phyloP scores from a whole-genome alignment of 2,797 vertebrate genomes.

The Sitta carolinensis region DNA sequence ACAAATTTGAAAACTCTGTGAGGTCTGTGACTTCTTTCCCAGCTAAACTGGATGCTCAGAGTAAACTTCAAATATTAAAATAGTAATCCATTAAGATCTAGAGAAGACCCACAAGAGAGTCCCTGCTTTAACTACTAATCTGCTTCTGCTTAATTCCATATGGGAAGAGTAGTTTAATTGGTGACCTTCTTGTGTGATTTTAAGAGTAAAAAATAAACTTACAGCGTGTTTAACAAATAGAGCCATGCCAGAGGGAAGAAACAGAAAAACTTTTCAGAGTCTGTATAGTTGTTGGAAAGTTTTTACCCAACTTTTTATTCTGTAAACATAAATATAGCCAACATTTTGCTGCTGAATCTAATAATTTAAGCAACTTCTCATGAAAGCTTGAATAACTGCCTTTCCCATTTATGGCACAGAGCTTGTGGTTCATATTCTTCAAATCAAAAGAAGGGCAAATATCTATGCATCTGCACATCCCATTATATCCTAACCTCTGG shows the following conservation, averaged over 20 bases:
- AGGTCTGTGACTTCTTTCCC: slow-evolving; percentile 7
- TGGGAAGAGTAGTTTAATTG: slow-evolving; percentile 30
- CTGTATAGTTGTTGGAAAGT: slow-evolving; percentile 5
- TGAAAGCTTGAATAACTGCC: slow-evolving; percentile 1
- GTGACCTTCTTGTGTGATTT: slow-evolving; percentile 43
- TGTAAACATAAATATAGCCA: slow-evolving; percentile 27
- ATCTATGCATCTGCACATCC: slow-evolving; percentile 41
- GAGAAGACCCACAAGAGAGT: background rate
- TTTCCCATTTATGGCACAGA: slow-evolving; percentile 33
- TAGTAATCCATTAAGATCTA: slow-evolving; percentile 5
- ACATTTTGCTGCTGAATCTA: slow-evolving; percentile 26
- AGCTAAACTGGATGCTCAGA: slow-evolving; percentile 3
- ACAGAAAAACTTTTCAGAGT: background rate
- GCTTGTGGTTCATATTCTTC: background rate
- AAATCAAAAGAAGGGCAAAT: slow-evolving; percentile 44
- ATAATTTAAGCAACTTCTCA: slow-evolving; percentile 37
- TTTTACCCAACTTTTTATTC: slow-evolving; percentile 22
- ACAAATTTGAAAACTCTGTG: background rate
- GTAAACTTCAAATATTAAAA: slow-evolving; percentile 33
- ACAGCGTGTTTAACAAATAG: slow-evolving; percentile 17
- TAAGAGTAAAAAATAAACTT: slow-evolving; percentile 36
- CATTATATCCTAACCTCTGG: slow-evolving; percentile 46
- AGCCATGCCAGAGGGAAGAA: background rate
- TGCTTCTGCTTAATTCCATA: slow-evolving; percentile 41
- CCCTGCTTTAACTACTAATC: slow-evolving; percentile 24